Percentiles rank a stretch among this genome's conserved stretches.
Conservation (phyloP, 2,888 invertebrate species). For the Tinea trinotella region DNA sequence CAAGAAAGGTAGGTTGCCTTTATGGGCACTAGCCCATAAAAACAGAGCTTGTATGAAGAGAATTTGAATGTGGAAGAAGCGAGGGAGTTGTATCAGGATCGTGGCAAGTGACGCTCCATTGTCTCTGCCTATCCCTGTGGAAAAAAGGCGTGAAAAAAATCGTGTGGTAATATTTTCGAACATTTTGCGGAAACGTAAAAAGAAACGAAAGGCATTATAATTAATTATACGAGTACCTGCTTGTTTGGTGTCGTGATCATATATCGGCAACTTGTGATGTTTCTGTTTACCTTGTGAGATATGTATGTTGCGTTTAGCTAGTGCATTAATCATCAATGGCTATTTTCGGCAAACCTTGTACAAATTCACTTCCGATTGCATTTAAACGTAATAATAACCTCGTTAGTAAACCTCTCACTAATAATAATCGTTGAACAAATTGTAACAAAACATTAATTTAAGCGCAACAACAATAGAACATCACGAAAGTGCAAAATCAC, state of each 20-base stretch:
- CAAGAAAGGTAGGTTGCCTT: no score
- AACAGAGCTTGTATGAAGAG: no score
- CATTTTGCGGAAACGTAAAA: conserved; percentile 7
- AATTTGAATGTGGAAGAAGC: no score
- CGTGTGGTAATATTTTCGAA: not conserved
- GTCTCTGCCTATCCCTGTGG: no score
- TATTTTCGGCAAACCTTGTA: conserved; percentile 10
- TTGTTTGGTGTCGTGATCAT: conserved; percentile 10
- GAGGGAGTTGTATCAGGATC: no score
- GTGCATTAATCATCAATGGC: conserved; percentile 7
- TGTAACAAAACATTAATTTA: conserved; percentile 6
- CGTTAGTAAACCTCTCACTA: not conserved
- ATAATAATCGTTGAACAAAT: not conserved
- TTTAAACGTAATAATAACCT: not conserved
- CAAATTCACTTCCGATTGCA: not conserved
- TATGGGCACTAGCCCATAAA: no score
- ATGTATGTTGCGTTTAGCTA: not conserved
- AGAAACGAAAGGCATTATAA: conserved; percentile 10
- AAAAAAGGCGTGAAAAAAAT: no score
- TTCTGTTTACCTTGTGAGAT: conserved; percentile 6
- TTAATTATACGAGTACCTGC: conserved; percentile 11
- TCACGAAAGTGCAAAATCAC: conserved; percentile 20
- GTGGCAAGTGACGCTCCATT: no score
- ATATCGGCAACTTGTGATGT: conserved; percentile 14
- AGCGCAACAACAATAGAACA: conserved; percentile 7